Evolutionary conservation across 2,113 vertebrate genomes (phyloP), one percentile per base, ranked within the genome.

Genomic region (Bujurquina vittata): DNA sequence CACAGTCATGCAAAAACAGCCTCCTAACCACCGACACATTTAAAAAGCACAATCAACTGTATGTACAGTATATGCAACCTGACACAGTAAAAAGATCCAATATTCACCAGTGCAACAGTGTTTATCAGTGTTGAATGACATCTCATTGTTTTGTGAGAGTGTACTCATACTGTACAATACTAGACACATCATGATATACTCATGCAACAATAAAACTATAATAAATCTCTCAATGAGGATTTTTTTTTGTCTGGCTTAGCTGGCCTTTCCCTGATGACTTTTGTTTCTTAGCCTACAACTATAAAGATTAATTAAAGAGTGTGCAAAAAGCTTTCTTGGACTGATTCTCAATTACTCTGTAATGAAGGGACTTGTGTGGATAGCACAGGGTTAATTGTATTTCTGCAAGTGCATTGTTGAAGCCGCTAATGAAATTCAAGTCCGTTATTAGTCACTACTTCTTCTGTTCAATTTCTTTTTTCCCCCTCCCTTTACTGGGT

Each of bases 341-440:
- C 69, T 75, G n/a, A 77, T 84, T 87, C 59, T 87, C 77, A 86
- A 75, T 91, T 91, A 82, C 54, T 63, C 26, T 22, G 46, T 81
- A 85, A 89, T 87, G 67, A 84, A 88, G 76, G 76, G 73, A 88
- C 57, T 57, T 84, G 69, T 84, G 75, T 59, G 54, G 69, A 83
- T 67, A 86, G 15, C 62, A 85, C 63, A 88, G 72, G 77, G 81
- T 86, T 81, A 90, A 87, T 90, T 89, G 74, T 85, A 56, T 85
- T 89, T 85, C 58, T 89, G 81, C 33, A 62, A n/a, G 58, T 80
- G 54, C 80, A 83, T 86, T 73, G 83, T 46, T 61, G 12, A 82
- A 84, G 33, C 10, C 15, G 26, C 56, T 83, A 83, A 90, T 87
- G 58, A 87, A 86, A 88, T 84, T 79, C 60, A 69, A 73, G 59